Base-by-base conservation (phyloP, 2,888 invertebrate genomes). In the Sipha maydis region DNA sequence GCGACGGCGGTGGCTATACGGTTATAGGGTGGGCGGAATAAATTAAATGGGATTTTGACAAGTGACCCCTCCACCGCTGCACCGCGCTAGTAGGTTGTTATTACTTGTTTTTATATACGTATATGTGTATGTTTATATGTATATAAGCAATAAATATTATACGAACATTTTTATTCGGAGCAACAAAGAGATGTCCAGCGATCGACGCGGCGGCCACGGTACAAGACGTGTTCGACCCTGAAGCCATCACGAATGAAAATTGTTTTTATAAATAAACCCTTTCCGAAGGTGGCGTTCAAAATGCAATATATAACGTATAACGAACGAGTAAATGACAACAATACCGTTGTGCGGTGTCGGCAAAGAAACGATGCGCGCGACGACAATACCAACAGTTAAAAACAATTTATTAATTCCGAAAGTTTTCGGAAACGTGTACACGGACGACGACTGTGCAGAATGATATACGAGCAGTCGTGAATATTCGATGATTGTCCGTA, bases 21-120 rank as follows among this genome's bases (percentile, higher is more conserved):
- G 38, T 41, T 14, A 38, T 14, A 11, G 56, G 86, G 86, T 86
- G 86, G 86, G 86, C 85, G 86, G 86, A 86, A 86, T 86, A 86
- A 78, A 86, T 86, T 86, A 86, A 80, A 86, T 38, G 79, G 79
- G 71, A 86, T 86, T 79, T 79, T 86, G 86, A 86, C 86, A 71
- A 78, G 86, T 21, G 71, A 56, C 38, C 85, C 86, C 85, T n/a
- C n/a, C 48, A 69, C 21, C 85, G 78, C 21, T 73, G 34, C 41
- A 54, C 21, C 38, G 1, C 34, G 21, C 21, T 11, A 14, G 38
- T 75, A 61, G 28, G 84, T 84, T 84, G 61, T 84, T 84, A 76
- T 84, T 84, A 76, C 38, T 61, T 21, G 41, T 38, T n/a, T 69
- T 48, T 41, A 41, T 9, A 41, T 41, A 9, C 8, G 8, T 41